These are phyloP conservation scores for Trissonchulus sp. DNA, from an alignment of 2,888 invertebrate species.

Conservation along the genomic window DNA sequence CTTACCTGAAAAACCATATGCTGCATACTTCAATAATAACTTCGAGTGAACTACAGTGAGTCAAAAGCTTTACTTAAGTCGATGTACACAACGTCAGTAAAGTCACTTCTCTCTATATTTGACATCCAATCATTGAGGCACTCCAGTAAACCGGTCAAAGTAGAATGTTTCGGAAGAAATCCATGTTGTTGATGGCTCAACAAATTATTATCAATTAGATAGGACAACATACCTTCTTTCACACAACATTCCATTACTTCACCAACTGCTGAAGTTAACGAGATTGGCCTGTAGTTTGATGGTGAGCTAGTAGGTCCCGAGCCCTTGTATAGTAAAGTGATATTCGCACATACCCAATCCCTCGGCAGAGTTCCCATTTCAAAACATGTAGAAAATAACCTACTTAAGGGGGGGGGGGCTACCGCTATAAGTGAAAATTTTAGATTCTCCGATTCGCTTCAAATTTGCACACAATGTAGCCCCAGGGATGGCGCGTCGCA, in stretches of 20 bases:
- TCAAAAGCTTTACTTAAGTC: too few relatives aligned
- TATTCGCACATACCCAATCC: conserved; percentile 9
- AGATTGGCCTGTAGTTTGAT: conserved; percentile 10
- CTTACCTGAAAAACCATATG: conserved; percentile 4
- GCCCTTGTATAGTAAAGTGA: background rate
- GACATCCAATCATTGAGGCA: conserved; percentile 4
- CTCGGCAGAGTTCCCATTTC: background rate
- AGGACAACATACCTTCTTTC: background rate
- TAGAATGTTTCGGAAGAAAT: conserved; percentile 6
- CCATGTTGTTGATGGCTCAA: background rate
- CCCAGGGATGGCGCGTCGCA: too few relatives aligned
- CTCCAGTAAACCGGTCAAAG: background rate
- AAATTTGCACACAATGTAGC: too few relatives aligned
- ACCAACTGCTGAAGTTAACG: conserved; percentile 10
- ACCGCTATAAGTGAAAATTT: too few relatives aligned
- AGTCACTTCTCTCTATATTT: too few relatives aligned
- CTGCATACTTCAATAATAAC: conserved; percentile 7
- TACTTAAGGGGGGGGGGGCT: too few relatives aligned
- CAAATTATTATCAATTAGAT: conserved; percentile 2
- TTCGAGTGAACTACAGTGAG: too few relatives aligned
- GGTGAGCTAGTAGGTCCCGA: conserved; percentile 5
- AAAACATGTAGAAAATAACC: too few relatives aligned
- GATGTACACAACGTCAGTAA: too few relatives aligned
- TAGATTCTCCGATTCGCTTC: too few relatives aligned
- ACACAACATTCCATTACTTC: conserved; percentile 5